Evolutionary conservation across 1,140 invertebrate species (phyloP).

Genomic region (Zophobas atratus): DNA sequence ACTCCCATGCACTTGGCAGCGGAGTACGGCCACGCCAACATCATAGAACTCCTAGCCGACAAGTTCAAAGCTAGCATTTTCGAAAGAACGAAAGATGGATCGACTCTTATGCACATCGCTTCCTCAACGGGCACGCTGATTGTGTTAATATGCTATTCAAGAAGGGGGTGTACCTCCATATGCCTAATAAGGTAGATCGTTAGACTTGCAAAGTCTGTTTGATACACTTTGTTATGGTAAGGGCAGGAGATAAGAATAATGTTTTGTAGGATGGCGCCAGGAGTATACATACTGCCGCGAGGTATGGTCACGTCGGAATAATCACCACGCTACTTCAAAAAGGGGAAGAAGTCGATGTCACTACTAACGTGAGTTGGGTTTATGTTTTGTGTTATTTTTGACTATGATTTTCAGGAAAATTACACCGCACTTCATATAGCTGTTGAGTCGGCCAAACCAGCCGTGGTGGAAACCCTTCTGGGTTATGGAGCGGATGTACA

Average conservation of each 20-base stretch:
- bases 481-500: slow-evolving; percentile 98
- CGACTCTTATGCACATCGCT: slow-evolving; percentile 99
- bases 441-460: slow-evolving; percentile 96
- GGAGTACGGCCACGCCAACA: slow-evolving; percentile 94
- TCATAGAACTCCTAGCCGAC: slow-evolving; percentile 97
- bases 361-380: slow-evolving; percentile 85
- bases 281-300: slow-evolving; percentile 93
- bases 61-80: slow-evolving; percentile 98
- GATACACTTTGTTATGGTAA: slow-evolving; percentile 9
- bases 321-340: slow-evolving; percentile 96
- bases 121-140: slow-evolving; percentile 95
- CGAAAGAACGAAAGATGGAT: slow-evolving; percentile 96
- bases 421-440: slow-evolving; percentile 99
- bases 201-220: background rate
- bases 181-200: slow-evolving; percentile 93
- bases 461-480: slow-evolving; percentile 95
- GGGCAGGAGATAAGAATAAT: slow-evolving; percentile 10
- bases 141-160: slow-evolving; percentile 99
- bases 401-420: slow-evolving; percentile 83
- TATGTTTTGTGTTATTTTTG: slow-evolving; percentile 10
- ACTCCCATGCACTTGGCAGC: slow-evolving; percentile 98
- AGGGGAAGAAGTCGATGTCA: slow-evolving; percentile 96
- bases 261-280: slow-evolving; percentile 82
- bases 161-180: slow-evolving; percentile 98
- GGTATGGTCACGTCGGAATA: slow-evolving; percentile 96